These are phyloP conservation scores for Drosophila vallismaia DNA, from an alignment of 2,888 invertebrate species.

Conservation along the genomic window DNA sequence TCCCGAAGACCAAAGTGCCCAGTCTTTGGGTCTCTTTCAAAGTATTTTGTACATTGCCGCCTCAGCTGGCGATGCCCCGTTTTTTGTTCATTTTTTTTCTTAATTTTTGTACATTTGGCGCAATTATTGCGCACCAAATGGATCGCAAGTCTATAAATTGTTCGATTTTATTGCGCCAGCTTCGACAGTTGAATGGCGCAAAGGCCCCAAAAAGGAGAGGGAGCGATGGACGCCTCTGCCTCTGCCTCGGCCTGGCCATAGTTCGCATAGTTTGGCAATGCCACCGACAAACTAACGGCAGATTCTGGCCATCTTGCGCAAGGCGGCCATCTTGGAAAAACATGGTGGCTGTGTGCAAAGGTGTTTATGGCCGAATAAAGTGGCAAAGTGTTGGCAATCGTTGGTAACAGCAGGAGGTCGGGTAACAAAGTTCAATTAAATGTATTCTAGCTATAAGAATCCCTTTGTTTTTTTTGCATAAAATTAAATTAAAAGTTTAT, in stretches of 20 bases:
- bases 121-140: conserved; percentile 77
- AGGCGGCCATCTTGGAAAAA: conserved; percentile 68
- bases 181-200: conserved; percentile 81
- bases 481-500: neutral
- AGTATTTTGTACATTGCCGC: conserved; percentile 35
- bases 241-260: conserved; percentile 35
- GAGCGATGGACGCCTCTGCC: conserved; percentile 10
- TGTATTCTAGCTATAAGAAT: too few relatives aligned
- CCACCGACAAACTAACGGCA: conserved; percentile 45
- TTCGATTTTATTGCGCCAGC: conserved; percentile 81
- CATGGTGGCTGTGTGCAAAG: conserved; percentile 19
- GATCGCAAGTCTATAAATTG: conserved; percentile 79
- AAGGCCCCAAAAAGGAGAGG: conserved; percentile 29
- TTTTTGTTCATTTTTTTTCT: conserved; percentile 21
- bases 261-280: conserved; percentile 78
- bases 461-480: neutral
- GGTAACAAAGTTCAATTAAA: conserved; percentile 1
- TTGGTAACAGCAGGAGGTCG: conserved; percentile 29
- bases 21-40: conserved; percentile 31
- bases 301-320: conserved; percentile 73
- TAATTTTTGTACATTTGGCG: conserved; percentile 70
- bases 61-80: conserved; percentile 1
- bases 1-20: conserved; percentile 20
- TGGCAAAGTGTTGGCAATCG: conserved; percentile 56
- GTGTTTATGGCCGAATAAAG: conserved; percentile 41